Evolutionary conservation across 2,113 vertebrate genomes (phyloP), one percentile per base, ranked within the genome.

Genomic region (Cnemophilus loriae): DNA sequence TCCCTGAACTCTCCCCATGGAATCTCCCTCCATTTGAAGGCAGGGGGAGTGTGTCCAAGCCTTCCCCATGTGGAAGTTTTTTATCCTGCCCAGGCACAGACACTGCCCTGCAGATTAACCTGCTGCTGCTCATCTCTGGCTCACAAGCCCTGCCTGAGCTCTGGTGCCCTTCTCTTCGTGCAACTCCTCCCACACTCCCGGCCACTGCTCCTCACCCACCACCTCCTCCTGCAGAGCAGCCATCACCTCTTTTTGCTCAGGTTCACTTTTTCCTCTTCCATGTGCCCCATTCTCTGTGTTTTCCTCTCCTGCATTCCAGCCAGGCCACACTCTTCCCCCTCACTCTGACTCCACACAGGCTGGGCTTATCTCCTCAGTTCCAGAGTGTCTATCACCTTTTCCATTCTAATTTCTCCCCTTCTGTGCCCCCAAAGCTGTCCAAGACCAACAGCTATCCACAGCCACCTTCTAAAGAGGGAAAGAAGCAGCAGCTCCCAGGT

Each of bases 31-130:
- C 26, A 8, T 32, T 1, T 44, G 68, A 69, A 87, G 53, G 19
- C 68, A 50, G 24, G 0, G 0, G 9, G 41, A 84, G 8, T 0
- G 0, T 8, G 6, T 52, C 27, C 77, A 65, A 84, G 59, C 35
- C 67, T 14, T 56, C 63, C 71, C 23, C 27, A 35, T 2, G 0
- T 9, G 55, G 59, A 50, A 73, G 22, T 11, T 23, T 64, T 59
- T 83, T 88, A 41, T 73, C 83, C 9, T 1, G 13, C 14, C 57
- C 75, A 85, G 56, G 44, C 42, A 20, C 28, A 18, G 28, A 22
- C 26, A 16, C 26, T 42, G 53, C 27, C 2, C 39, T 24, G 9
- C 49, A 80, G 86, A 92, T 77, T 28, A 94, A 83, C 89, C 49
- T 60, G 61, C 70, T 76, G 70, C 79, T 53, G 19, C 28, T 69